phyloP scores from a whole-genome alignment of 2,113 vertebrate species.

The Gadus chalcogrammus region DNA sequence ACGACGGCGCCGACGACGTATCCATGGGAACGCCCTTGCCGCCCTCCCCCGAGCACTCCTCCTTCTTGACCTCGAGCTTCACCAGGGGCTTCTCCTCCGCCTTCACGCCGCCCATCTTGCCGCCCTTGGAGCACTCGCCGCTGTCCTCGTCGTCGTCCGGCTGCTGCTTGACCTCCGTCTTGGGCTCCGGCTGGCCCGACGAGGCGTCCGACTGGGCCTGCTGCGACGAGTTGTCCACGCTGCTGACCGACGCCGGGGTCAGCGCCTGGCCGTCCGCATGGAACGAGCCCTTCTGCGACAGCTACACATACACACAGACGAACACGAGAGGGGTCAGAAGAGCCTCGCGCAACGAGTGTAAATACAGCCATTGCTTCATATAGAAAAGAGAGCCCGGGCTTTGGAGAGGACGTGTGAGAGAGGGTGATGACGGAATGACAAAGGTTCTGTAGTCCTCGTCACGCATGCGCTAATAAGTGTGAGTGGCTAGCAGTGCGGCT shows the following conservation, averaged over 20 bases:
- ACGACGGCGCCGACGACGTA: conserved; percentile 21
- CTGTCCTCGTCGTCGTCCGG: conserved; percentile 79
- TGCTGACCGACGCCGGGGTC: conserved; percentile 92
- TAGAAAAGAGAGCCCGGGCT: neutral
- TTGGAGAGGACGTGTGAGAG: neutral
- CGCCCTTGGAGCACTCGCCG: conserved; percentile 62
- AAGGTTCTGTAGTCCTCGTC: neutral
- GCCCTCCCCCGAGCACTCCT: conserved; percentile 72
- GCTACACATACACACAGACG: conserved; percentile 56
- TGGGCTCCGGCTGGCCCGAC: conserved; percentile 75
- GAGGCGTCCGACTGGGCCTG: conserved; percentile 79
- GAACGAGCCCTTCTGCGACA: conserved; percentile 87
- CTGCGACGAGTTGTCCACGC: conserved; percentile 85
- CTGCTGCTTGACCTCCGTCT: conserved; percentile 81
- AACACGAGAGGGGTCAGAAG: neutral
- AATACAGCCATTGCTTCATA: neutral
- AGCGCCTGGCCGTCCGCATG: conserved; percentile 84
- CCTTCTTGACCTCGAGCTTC: conserved; percentile 67
- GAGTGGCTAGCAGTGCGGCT: too few species aligned
- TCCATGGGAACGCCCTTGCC: conserved; percentile 85
- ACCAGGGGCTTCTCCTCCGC: conserved; percentile 80
- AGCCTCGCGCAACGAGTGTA: neutral
- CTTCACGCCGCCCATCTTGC: conserved; percentile 75
- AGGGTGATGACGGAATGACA: neutral
- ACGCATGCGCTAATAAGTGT: too few species aligned